Evolutionary conservation across 2,797 vertebrate species (phyloP), one percentile per base, ranked within the genome.

Genomic region (Tapera naevia): DNA sequence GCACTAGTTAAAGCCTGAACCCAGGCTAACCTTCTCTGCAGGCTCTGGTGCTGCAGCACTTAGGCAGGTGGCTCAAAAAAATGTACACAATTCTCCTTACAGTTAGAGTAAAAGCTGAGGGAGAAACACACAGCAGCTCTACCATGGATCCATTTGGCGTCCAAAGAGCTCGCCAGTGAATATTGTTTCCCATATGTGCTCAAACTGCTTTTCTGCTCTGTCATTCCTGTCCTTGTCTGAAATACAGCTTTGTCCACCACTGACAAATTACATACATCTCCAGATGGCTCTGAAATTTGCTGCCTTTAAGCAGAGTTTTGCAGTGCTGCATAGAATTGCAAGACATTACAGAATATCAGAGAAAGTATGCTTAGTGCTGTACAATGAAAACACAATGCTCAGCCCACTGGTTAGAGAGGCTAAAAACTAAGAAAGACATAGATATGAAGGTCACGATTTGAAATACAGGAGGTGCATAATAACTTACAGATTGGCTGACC

Each of bases 261-360:
- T 50, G 74, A 89, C 76, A 90, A 81, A 75, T 56, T 21, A 73
- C 24, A 50, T n/a, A n/a, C 25, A n/a, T 58, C 65, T 83, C 80
- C 88, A 90, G 80, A 82, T 37, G 81, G 83, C 70, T 91, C 69
- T 94, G 53, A 30, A 18, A 19, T 67, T 91, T 67, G n/a, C 71
- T 73, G 71, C 30, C 69, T 84, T 89, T 74, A 69, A 86, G 62
- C 37, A 89, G 67, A 91, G 79, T 41, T 92, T 65, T 91, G 72
- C 74, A 71, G 53, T 75, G 56, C 48, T 88, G 27, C 32, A 56
- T 1, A 53, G 46, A 81, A 48, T 10, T 54, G 46, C 86, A 72
- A 61, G 66, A 61, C 51, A 56, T 30, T 22, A 48, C 30, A 87
- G 61, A 89, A 21, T 57, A 53, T 46, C 48, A 81, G 43, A 51